Evolutionary conservation across 2,888 invertebrate species (phyloP), one percentile per base, ranked within the genome.

Genomic region (Limnephilus marmoratus): DNA sequence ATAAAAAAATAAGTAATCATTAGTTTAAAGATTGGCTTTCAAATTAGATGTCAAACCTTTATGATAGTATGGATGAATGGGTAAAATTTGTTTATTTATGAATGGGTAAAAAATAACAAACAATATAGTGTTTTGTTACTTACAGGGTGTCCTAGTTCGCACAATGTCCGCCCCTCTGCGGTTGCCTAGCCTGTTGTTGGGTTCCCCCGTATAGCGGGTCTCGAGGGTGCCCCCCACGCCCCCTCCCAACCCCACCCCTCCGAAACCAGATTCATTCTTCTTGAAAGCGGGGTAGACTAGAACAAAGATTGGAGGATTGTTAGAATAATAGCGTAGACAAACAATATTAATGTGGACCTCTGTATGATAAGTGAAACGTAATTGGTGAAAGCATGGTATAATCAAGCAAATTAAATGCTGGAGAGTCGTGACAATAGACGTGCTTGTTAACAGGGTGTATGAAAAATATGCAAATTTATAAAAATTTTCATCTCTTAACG

Each of bases 201-300:
- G 98, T 95, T 98, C 98, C 92, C 98, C 97, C 1, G 98, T 97
- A 95, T 98, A 98, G 94, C 98, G 96, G 93, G 98, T 95, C 94
- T 96, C 96, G 93, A 96, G 94, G 15, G 94, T 93, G 41, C 93
- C 93, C 18, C 93, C 93, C 18, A 91, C 93, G 11, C 92, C 93
- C 31, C 91, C 90, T 5, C 92, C 92, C 53, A 92, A 41, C 49
- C 93, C 93, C 15, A 85, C 83, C 53, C 91, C 85, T 5, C 90
- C 92, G 53, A 81, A 96, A 9, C 96, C 96, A 13, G 96, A 95
- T 93, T 96, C 96, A 94, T 96, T 96, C 93, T 95, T 95, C 94
- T 96, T 96, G 94, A 95, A 96, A 5, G 95, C 95, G 91, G 95
- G 96, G 94, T 96, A 96, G 94, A 96, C 96, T 96, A 95, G 90